Conservation (phyloP, 2,797 vertebrate genomes). For the Chlorospingus flavigularis region DNA sequence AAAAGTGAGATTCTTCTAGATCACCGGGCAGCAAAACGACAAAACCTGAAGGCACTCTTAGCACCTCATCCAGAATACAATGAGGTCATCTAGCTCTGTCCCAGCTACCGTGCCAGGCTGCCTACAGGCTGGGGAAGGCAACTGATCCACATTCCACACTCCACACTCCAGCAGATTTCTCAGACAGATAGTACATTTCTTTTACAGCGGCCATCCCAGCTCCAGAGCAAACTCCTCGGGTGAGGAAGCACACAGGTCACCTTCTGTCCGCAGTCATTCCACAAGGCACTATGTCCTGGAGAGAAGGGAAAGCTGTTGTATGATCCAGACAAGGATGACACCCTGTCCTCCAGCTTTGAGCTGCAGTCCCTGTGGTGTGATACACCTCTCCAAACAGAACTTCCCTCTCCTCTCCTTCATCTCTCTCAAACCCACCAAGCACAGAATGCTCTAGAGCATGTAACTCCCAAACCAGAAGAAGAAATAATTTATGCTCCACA, state of each 20-base stretch:
- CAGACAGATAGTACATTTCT: not conserved
- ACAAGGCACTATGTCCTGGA: accelerated
- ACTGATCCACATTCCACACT: not conserved
- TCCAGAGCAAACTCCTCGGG: not conserved
- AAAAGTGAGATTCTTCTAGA: not conserved
- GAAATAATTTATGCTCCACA: not conserved
- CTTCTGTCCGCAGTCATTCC: not conserved
- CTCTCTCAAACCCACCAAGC: not conserved
- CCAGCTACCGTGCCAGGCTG: not conserved
- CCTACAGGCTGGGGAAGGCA: not conserved
- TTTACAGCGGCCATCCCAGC: not conserved
- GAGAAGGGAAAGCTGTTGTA: not conserved
- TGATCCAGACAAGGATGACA: not conserved
- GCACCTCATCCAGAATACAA: not conserved
- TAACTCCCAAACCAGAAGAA: not conserved
- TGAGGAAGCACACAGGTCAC: not conserved
- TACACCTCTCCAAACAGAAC: not conserved
- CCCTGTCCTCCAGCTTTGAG: not conserved
- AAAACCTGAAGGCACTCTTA: not conserved
- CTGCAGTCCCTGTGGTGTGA: not conserved
- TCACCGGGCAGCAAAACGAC: not conserved
- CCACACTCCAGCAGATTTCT: not conserved
- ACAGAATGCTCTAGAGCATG: accelerated
- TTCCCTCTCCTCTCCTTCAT: not conserved
- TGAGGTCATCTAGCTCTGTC: not conserved